These are phyloP conservation scores for Andricus grossulariae DNA, from an alignment of 1,140 invertebrate species.

Conservation along the genomic window DNA sequence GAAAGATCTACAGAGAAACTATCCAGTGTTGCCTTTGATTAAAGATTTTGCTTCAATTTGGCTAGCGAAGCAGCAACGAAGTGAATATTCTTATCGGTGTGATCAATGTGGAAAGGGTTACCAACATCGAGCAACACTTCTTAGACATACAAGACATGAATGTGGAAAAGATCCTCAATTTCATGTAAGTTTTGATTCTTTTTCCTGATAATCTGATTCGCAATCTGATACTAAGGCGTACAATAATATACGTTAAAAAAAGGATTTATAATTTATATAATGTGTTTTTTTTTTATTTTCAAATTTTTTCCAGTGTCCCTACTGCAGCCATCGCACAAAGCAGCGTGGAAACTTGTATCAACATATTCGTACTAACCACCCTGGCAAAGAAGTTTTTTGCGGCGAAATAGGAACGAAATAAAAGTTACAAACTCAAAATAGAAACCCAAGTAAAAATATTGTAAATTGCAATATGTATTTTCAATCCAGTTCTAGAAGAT, in stretches of 20 bases:
- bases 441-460: no score
- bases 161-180: slow-evolving; percentile 79
- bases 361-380: slow-evolving; percentile 73
- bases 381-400: slow-evolving; percentile 68
- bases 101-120: slow-evolving; percentile 78
- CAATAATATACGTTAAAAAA: no score
- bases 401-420: slow-evolving; percentile 46
- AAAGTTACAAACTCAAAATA: no score
- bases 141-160: slow-evolving; percentile 78
- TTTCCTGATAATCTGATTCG: no score
- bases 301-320: slow-evolving; percentile 72
- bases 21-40: slow-evolving; percentile 58
- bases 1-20: slow-evolving; percentile 48
- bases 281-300: no score
- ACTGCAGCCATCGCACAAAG: slow-evolving; percentile 75
- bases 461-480: no score
- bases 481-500: not conserved
- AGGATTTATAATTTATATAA: no score
- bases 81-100: slow-evolving; percentile 72
- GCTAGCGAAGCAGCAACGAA: slow-evolving; percentile 63
- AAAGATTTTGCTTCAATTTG: slow-evolving; percentile 66
- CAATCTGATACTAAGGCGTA: no score
- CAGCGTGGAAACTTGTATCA: slow-evolving; percentile 78
- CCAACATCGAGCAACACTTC: slow-evolving; percentile 78
- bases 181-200: not conserved